These are phyloP conservation scores for Semaprochilodus insignis DNA, from an alignment of 2,797 vertebrate species.

Conservation along the genomic window DNA sequence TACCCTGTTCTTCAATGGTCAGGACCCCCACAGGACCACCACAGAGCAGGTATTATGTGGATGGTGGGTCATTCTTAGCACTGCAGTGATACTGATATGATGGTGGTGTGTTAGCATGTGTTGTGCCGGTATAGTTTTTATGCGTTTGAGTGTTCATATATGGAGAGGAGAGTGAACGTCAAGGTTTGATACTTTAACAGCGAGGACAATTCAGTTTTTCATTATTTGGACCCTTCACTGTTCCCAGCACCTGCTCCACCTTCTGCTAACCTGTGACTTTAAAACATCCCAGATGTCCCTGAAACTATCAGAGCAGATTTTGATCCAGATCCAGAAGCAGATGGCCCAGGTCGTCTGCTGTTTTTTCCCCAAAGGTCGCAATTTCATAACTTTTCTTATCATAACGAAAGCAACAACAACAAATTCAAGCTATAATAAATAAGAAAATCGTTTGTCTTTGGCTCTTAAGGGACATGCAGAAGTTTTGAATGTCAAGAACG, in stretches of 20 bases:
- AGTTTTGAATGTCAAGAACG: background rate
- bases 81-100: no score
- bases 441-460: background rate
- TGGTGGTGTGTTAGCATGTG: no score
- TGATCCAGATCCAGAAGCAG: background rate
- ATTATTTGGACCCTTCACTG: background rate
- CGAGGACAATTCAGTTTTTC: background rate
- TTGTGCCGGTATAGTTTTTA: no score
- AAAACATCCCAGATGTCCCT: background rate
- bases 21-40: no score
- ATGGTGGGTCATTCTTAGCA: no score
- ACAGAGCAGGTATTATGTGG: no score
- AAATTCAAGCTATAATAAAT: background rate
- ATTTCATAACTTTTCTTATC: background rate
- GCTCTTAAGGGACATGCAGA: background rate
- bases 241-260: background rate
- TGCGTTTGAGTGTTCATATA: no score
- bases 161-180: no score
- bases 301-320: slow-evolving; percentile 3
- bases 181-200: no score
- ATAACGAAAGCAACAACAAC: background rate
- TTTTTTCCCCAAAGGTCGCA: background rate
- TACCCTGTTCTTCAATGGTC: no score
- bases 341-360: background rate
- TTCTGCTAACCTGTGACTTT: background rate